Evolutionary conservation across 1,140 invertebrate genomes (phyloP), one percentile per base, ranked within the genome.

Genomic region (Lethrus apterus): DNA sequence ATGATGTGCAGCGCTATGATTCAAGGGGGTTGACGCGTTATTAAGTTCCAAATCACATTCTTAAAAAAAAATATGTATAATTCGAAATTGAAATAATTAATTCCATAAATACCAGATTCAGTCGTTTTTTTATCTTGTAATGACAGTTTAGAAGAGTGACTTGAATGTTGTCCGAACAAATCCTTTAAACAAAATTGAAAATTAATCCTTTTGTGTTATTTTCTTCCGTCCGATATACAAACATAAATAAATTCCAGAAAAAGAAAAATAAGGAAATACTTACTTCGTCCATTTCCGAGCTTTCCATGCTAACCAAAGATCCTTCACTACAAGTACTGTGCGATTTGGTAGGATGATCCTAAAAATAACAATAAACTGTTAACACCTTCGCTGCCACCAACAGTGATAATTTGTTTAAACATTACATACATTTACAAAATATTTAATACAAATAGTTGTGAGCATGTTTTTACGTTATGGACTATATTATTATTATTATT

Each of bases 1-100:
- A 70, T 87, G 84, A 46, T 74, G 74, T 23, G 84, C 84, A 11
- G 83, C 84, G n/a, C 79, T 80, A 62, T 86, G 84, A 59, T 80
- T 84, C 35, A 87, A 70, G 26, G 81, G 78, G 49, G 78, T 71
- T 15, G 66, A 55, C 7, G 58, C 58, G 14, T 60, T 55, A 46
- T 40, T 60, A 9, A 51, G 47, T 36, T 62, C 63, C 33, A 63
- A 52, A 41, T 62, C 56, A n/a, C 54, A 57, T 49, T 65, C 59
- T 63, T 13, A 42, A 42, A 33, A 33, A 13, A 9, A 33, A 5
- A 13, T 8, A 33, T 33, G 4, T 14, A 33, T 13, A 8, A 33
- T 5, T 33, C 9, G 13, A 26, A 26, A 7, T 26, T 26, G 5
- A 26, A 26, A 7, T 7, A 5, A 26, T 7, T 7, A 26, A 26